These are phyloP conservation scores for Trachythela sp. DNA, from an alignment of 64 coral and sea anemone genomes.

Conservation along the genomic window DNA sequence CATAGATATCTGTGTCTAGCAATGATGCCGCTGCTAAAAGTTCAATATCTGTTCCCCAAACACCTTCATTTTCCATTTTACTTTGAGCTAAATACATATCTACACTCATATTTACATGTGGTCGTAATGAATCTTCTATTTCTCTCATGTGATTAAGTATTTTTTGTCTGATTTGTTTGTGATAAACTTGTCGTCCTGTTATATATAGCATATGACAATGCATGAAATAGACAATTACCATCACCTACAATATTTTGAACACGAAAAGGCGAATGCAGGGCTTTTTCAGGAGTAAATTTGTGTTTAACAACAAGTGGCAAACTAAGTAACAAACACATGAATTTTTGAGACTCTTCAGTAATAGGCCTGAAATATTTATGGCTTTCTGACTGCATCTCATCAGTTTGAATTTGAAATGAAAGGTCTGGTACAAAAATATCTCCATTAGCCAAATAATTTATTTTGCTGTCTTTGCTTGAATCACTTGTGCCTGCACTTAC, in stretches of 20 bases:
- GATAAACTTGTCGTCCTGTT: not conserved
- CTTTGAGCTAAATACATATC: no score
- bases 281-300: not conserved
- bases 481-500: not conserved
- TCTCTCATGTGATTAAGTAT: not conserved
- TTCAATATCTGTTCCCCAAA: slow-evolving; percentile 6
- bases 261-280: not conserved
- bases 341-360: not conserved
- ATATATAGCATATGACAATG: not conserved
- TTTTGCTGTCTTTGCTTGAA: not conserved
- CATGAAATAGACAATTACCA: not conserved
- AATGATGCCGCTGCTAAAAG: not conserved
- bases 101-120: no score
- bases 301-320: not conserved
- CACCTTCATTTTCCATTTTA: no score
- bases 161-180: slow-evolving; percentile 2
- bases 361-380: not conserved
- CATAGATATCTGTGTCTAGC: not conserved
- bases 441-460: not conserved
- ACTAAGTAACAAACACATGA: slow-evolving; percentile 3
- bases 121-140: not conserved
- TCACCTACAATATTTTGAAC: not conserved
- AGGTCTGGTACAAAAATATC: not conserved
- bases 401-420: not conserved
- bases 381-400: not conserved